These are phyloP conservation scores for Pseudeuparius sepicola DNA, from an alignment of 2,888 invertebrate species.

Conservation along the genomic window DNA sequence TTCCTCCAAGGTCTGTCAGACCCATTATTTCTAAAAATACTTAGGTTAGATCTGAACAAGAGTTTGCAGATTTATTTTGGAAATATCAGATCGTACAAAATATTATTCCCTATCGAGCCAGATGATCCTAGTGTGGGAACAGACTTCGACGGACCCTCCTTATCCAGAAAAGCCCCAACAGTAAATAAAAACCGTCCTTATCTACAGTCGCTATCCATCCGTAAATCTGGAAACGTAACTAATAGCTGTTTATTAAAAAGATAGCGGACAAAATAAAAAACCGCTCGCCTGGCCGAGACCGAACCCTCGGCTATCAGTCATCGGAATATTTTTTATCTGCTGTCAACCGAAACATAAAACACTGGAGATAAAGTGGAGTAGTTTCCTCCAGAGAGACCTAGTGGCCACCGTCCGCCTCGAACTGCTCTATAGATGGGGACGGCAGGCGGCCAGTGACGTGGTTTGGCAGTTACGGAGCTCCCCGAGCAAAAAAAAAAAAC, in stretches of 20 bases:
- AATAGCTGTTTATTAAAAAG: slow-evolving; percentile 38
- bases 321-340: slow-evolving; percentile 41
- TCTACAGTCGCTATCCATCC: too few species aligned
- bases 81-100: too few species aligned
- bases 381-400: slow-evolving; percentile 38
- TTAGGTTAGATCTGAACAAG: too few species aligned
- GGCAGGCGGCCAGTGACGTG: not conserved
- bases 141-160: slow-evolving; percentile 29
- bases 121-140: too few species aligned
- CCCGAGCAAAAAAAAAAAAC: too few species aligned
- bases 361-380: slow-evolving; percentile 40
- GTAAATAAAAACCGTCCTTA: too few species aligned
- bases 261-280: slow-evolving; percentile 34
- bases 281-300: slow-evolving; percentile 32
- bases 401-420: slow-evolving; percentile 30
- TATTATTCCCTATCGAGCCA: too few species aligned
- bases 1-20: too few species aligned
- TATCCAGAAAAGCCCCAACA: too few species aligned
- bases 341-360: slow-evolving; percentile 41
- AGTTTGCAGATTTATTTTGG: too few species aligned
- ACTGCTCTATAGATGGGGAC: slow-evolving; percentile 2
- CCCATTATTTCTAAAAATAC: too few species aligned
- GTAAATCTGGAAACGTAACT: slow-evolving; percentile 30
- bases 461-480: too few species aligned
- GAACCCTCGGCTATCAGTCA: slow-evolving; percentile 38